Conservation (phyloP, 2,888 invertebrate genomes). For the Papilio gigon region DNA sequence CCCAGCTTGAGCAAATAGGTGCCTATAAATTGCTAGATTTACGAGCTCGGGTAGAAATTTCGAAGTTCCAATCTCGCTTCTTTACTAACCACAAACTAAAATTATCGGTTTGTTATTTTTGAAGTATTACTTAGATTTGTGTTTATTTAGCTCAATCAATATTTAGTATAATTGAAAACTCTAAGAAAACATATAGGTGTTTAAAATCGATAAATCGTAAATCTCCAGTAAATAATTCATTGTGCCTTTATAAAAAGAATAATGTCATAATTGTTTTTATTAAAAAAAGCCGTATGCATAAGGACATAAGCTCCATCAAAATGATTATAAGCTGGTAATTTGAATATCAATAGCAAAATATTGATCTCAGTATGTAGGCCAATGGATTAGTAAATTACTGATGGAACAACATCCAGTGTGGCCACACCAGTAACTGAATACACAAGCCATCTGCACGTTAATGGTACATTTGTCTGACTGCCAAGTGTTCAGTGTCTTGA, state of each 20-base stretch:
- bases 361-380: background rate
- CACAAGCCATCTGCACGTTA: conserved; percentile 23
- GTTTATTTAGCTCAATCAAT: background rate
- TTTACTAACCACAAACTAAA: conserved; percentile 15
- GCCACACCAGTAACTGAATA: conserved; percentile 29
- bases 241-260: too few species aligned
- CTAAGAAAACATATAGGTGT: too few species aligned
- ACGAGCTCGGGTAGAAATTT: conserved; percentile 34
- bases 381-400: background rate
- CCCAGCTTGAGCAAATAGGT: conserved; percentile 23
- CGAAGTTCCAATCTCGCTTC: conserved; percentile 18
- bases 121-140: background rate
- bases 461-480: conserved; percentile 36
- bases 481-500: conserved; percentile 38
- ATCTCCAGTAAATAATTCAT: too few species aligned
- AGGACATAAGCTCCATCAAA: too few species aligned
- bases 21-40: conserved; percentile 37
- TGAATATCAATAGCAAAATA: too few species aligned
- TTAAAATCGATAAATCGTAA: too few species aligned
- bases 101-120: background rate
- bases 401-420: background rate
- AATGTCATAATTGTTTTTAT: too few species aligned
- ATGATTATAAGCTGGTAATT: too few species aligned
- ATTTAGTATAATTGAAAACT: too few species aligned
- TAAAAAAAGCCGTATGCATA: too few species aligned